Conservation (phyloP, 2,797 vertebrate species). For the Notamacropus eugenii region DNA sequence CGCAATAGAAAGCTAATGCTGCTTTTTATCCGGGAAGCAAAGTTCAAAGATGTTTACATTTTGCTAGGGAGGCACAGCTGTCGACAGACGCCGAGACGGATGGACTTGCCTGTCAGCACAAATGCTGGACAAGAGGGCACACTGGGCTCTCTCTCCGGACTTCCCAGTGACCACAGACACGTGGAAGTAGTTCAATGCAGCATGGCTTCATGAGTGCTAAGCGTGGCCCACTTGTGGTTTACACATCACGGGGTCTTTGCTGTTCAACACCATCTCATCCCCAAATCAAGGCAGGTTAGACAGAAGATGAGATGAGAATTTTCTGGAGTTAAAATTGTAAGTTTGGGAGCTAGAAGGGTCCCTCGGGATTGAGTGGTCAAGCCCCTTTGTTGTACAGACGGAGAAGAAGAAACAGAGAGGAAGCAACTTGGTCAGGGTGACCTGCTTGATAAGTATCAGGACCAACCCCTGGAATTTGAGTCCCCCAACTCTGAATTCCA, state of each 20-base stretch:
- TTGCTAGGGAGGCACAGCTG: conserved; percentile 86
- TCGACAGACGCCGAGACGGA: conserved; percentile 80
- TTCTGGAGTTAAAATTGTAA: neutral
- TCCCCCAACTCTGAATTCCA: neutral
- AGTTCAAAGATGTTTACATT: conserved; percentile 85
- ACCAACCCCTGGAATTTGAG: neutral
- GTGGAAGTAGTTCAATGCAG: conserved; percentile 75
- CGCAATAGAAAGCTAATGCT: conserved; percentile 84
- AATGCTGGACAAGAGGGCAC: conserved; percentile 63
- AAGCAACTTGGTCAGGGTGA: neutral
- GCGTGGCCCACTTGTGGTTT: neutral
- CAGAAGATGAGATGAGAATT: neutral
- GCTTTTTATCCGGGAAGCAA: conserved; percentile 85
- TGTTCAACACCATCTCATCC: neutral
- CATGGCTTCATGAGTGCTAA: conserved; percentile 63
- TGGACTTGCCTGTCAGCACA: conserved; percentile 80
- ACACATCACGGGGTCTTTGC: neutral
- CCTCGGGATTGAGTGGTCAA: neutral
- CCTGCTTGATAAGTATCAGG: neutral
- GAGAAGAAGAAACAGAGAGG: neutral
- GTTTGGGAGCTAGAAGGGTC: neutral
- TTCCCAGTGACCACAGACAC: conserved; percentile 12
- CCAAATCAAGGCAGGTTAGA: neutral
- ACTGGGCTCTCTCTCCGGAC: conserved; percentile 32
- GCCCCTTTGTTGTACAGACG: neutral